Evolutionary conservation across 1,140 invertebrate species (phyloP).

Genomic region (Ephestia elutella): DNA sequence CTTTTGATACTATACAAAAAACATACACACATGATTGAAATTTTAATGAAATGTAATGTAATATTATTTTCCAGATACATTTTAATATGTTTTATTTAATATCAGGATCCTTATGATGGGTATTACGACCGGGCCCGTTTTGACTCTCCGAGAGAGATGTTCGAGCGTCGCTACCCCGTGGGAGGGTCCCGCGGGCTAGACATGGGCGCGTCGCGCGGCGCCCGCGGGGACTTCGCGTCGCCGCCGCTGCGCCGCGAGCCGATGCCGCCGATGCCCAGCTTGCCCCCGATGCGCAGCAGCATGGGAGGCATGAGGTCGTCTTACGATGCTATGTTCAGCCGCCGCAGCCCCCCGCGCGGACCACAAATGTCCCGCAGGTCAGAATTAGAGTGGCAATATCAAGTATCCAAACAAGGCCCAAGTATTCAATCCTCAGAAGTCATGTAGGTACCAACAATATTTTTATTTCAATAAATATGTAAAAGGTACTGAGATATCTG

Average conservation of each 20-base stretch:
- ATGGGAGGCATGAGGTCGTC: constrained; percentile 77
- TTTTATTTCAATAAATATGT: too few relatives aligned
- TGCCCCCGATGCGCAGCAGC: constrained; percentile 73
- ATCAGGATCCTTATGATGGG: constrained; percentile 84
- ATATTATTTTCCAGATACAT: neutral
- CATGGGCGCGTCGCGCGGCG: constrained; percentile 76
- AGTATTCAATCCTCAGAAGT: neutral
- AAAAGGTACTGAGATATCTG: too few relatives aligned
- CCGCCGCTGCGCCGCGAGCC: constrained; percentile 79
- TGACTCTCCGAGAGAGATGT: constrained; percentile 84
- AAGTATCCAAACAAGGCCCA: neutral
- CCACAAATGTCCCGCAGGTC: constrained; percentile 72
- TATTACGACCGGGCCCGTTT: constrained; percentile 86
- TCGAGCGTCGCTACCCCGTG: constrained; percentile 85
- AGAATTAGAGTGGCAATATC: constrained; percentile 14
- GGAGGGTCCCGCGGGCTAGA: constrained; percentile 77
- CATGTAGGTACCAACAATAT: neutral
- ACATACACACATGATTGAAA: neutral
- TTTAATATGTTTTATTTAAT: neutral
- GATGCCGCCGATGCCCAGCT: constrained; percentile 79
- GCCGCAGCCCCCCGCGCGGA: constrained; percentile 81
- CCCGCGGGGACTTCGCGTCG: constrained; percentile 79
- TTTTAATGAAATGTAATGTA: neutral
- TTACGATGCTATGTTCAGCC: constrained; percentile 86
- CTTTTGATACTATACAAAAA: neutral